These are phyloP conservation scores for Capromys pilorides DNA, from an alignment of 2,797 vertebrate species.

Conservation along the genomic window DNA sequence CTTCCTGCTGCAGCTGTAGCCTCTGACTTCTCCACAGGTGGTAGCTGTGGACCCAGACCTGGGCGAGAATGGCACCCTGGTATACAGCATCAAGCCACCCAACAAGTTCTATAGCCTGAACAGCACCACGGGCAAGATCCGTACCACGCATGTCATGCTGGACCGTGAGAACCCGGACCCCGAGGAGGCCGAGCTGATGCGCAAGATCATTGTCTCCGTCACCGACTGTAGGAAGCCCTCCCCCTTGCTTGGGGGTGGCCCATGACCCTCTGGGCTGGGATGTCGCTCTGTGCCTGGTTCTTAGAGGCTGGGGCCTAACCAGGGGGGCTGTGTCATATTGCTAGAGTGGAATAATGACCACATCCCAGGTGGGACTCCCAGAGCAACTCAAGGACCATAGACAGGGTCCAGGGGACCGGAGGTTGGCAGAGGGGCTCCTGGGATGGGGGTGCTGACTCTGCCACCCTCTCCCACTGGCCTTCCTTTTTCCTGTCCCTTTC, in stretches of 20 bases:
- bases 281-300: background rate
- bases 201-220: slow-evolving; percentile 93
- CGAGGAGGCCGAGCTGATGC: slow-evolving; percentile 92
- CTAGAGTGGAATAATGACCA: background rate
- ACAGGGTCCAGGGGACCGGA: fast-evolving
- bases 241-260: fast-evolving
- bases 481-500: background rate
- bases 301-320: background rate
- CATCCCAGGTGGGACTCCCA: background rate
- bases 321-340: background rate
- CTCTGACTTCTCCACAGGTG: slow-evolving; percentile 86
- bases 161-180: slow-evolving; percentile 94
- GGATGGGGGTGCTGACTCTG: background rate
- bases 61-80: slow-evolving; percentile 93
- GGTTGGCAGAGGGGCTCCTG: background rate
- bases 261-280: background rate
- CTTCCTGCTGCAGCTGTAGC: background rate
- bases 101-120: slow-evolving; percentile 97
- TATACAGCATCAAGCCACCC: slow-evolving; percentile 94
- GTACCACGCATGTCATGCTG: slow-evolving; percentile 93
- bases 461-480: background rate
- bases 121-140: slow-evolving; percentile 95
- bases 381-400: background rate
- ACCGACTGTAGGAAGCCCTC: slow-evolving; percentile 90
- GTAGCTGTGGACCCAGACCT: slow-evolving; percentile 94